These are phyloP conservation scores for Eolophus roseicapilla DNA, from an alignment of 2,113 vertebrate genomes.

Conservation along the genomic window DNA sequence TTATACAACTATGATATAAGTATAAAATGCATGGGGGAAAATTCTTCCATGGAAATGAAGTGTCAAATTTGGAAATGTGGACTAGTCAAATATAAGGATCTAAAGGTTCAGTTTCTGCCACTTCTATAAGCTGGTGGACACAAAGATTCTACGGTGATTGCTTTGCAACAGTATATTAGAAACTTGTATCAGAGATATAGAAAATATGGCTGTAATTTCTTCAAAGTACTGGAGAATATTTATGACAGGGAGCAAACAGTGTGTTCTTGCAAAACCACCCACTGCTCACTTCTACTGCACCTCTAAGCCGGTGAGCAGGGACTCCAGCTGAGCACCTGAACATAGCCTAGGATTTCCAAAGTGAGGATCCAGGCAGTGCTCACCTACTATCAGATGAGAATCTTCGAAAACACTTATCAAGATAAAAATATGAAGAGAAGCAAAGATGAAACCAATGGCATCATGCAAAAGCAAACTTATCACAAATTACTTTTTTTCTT, in stretches of 20 bases:
- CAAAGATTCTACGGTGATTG: neutral
- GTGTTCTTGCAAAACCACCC: neutral
- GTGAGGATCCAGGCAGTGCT: neutral
- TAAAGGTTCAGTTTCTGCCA: neutral
- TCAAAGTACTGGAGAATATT: neutral
- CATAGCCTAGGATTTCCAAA: neutral
- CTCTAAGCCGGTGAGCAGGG: neutral
- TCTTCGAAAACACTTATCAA: neutral
- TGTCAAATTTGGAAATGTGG: fast-evolving
- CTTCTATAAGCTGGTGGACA: neutral
- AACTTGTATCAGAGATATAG: neutral
- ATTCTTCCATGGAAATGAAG: neutral
- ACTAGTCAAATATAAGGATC: neutral
- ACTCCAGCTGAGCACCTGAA: neutral
- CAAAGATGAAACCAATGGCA: neutral
- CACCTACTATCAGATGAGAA: neutral
- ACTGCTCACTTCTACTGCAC: neutral
- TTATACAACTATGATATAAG: neutral
- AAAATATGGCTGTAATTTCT: neutral
- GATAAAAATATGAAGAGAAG: neutral
- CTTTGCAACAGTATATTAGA: neutral
- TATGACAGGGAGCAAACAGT: neutral
- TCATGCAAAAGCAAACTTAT: neutral
- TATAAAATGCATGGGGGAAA: neutral
- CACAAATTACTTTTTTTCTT: neutral